These are phyloP conservation scores for Drosophila kambysellisi DNA, from an alignment of 2,888 invertebrate genomes.

Conservation along the genomic window DNA sequence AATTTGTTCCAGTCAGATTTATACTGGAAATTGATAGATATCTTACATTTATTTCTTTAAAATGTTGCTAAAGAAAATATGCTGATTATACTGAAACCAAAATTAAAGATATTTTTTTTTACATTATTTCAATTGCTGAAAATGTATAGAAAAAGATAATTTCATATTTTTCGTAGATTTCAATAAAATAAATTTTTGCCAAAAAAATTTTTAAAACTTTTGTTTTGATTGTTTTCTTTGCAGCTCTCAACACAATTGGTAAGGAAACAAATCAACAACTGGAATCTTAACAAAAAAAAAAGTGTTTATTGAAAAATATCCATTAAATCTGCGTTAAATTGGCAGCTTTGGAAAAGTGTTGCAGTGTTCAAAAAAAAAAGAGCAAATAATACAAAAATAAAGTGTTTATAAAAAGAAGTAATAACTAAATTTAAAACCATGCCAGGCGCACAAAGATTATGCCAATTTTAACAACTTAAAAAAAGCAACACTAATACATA, in stretches of 20 bases:
- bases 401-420: background rate
- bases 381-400: slow-evolving; percentile 11
- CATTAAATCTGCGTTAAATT: slow-evolving; percentile 22
- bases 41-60: background rate
- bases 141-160: background rate
- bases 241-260: slow-evolving; percentile 67
- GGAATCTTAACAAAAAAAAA: slow-evolving; percentile 31
- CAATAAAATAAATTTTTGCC: background rate
- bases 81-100: background rate
- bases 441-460: slow-evolving; percentile 30
- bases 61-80: background rate
- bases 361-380: slow-evolving; percentile 12
- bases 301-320: slow-evolving; percentile 25
- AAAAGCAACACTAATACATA: slow-evolving; percentile 13
- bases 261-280: slow-evolving; percentile 59
- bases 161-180: background rate
- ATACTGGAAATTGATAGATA: background rate
- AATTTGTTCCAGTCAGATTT: background rate
- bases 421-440: slow-evolving; percentile 19
- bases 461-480: slow-evolving; percentile 30
- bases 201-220: background rate
- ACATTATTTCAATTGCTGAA: background rate
- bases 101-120: background rate
- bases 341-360: slow-evolving; percentile 38
- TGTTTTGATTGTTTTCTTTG: slow-evolving; percentile 21